phyloP scores from a whole-genome alignment of 2,888 invertebrate species.

The Drosophila acutilabella region DNA sequence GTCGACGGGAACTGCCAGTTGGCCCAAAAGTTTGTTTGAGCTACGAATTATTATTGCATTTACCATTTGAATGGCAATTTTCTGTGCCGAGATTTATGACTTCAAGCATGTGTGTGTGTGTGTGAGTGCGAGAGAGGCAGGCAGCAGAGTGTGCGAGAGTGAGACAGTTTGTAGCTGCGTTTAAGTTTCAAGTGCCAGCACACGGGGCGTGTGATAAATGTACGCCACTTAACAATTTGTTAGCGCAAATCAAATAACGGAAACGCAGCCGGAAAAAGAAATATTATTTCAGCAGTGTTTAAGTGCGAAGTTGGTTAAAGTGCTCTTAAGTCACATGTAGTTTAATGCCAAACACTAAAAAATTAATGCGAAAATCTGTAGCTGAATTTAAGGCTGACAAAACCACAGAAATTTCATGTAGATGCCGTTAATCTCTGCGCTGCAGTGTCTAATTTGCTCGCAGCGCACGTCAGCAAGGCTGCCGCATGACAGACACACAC shows the following conservation, averaged over 20 bases:
- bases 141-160: background rate
- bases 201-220: constrained; percentile 68
- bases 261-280: constrained; percentile 33
- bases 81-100: constrained; percentile 44
- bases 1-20: constrained; percentile 26
- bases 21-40: constrained; percentile 49
- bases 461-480: constrained; percentile 1
- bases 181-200: constrained; percentile 35
- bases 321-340: too few species aligned
- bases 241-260: constrained; percentile 60
- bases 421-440: constrained; percentile 2
- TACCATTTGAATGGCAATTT: constrained; percentile 58
- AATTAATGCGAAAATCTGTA: too few species aligned
- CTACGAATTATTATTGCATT: constrained; percentile 74
- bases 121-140: too few species aligned
- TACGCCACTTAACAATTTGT: constrained; percentile 59
- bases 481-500: constrained; percentile 17
- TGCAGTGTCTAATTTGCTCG: constrained; percentile 11
- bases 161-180: background rate
- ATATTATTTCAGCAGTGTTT: background rate
- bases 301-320: too few species aligned
- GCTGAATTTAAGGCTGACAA: constrained; percentile 6
- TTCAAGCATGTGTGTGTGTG: constrained; percentile 4
- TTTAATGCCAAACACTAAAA: background rate
- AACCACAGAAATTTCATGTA: constrained; percentile 5